Conservation (phyloP, 2,888 invertebrate genomes). For the Fissipunctia ypsillon region DNA sequence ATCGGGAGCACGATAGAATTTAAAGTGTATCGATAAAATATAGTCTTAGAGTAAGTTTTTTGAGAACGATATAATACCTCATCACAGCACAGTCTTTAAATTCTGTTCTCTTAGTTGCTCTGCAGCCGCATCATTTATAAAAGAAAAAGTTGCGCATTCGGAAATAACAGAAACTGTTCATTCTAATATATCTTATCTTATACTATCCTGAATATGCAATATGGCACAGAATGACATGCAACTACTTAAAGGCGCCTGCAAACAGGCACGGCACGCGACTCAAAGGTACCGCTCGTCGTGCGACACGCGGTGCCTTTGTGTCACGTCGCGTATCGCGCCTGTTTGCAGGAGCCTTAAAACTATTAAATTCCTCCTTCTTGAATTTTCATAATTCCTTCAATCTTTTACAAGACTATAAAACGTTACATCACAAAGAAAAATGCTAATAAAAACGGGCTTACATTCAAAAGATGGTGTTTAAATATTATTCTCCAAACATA, state of each 20-base stretch:
- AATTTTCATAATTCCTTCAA: background rate
- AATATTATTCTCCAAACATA: conserved; percentile 35
- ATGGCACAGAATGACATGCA: background rate
- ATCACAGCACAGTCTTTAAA: too few species aligned
- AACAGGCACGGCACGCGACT: too few species aligned
- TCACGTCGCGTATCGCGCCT: too few species aligned
- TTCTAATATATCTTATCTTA: too few species aligned
- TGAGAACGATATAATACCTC: background rate
- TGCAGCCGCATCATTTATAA: background rate
- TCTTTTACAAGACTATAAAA: background rate
- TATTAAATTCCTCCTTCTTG: background rate
- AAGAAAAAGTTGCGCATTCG: background rate
- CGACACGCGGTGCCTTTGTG: too few species aligned
- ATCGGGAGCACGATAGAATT: background rate
- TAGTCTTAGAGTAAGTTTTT: background rate
- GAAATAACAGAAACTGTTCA: background rate
- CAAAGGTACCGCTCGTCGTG: too few species aligned
- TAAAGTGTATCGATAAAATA: background rate
- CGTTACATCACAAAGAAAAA: conserved; percentile 5
- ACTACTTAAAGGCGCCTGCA: too few species aligned
- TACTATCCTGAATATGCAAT: background rate
- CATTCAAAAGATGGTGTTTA: conserved; percentile 32
- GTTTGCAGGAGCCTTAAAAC: too few species aligned
- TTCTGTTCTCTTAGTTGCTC: too few species aligned
- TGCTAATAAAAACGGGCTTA: conserved; percentile 6